These are phyloP conservation scores for Ia io DNA, from an alignment of 2,113 vertebrate genomes.

Conservation along the genomic window DNA sequence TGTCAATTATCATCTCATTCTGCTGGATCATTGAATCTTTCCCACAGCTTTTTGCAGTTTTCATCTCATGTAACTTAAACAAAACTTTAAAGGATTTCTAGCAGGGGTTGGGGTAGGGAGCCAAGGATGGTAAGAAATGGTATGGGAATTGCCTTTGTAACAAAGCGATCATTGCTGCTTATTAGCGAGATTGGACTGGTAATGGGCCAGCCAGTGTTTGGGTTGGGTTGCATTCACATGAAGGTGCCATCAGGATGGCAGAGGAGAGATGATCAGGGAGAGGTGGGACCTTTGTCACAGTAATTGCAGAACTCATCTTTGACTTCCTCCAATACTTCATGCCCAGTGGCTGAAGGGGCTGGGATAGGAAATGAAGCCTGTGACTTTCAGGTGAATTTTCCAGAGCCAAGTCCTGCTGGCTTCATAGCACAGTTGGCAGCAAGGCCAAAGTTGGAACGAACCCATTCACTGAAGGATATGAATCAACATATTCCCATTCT, in stretches of 20 bases:
- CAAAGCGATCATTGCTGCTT: background rate
- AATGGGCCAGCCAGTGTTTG: background rate
- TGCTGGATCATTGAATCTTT: background rate
- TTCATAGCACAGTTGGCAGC: constrained; percentile 52
- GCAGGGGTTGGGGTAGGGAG: background rate
- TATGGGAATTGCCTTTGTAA: background rate
- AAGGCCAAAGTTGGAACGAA: constrained; percentile 39
- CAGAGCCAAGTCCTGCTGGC: constrained; percentile 58
- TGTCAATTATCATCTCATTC: background rate
- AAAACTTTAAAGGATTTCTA: constrained; percentile 4
- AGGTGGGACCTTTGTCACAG: constrained; percentile 41
- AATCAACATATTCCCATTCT: constrained; percentile 55
- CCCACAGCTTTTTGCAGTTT: background rate
- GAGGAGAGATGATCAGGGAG: background rate
- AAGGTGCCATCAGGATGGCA: constrained; percentile 1
- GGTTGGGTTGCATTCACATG: constrained; percentile 55
- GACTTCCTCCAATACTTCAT: constrained; percentile 31
- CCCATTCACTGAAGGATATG: constrained; percentile 66
- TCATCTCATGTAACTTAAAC: background rate
- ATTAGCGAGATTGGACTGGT: background rate
- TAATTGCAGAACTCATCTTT: constrained; percentile 56
- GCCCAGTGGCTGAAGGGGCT: background rate
- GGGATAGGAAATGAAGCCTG: constrained; percentile 45
- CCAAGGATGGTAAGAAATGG: background rate
- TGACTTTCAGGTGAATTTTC: constrained; percentile 63